Base-by-base conservation (phyloP, 2,113 vertebrate genomes). In the Arizona elegans region DNA sequence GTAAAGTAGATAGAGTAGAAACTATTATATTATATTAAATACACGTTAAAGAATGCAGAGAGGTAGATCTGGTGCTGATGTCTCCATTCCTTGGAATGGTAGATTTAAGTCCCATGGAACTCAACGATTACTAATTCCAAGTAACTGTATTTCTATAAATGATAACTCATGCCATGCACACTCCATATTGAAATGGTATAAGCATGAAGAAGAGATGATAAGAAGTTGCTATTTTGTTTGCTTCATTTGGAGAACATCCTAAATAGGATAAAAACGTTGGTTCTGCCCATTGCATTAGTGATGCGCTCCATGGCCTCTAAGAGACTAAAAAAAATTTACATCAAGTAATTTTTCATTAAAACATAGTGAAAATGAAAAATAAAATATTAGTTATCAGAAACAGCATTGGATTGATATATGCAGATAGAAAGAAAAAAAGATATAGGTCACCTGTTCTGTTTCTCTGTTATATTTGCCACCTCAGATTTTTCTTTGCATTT, bases 401-500 rank as follows among this genome's bases (percentile, higher is more conserved):
- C n/a, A 62, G 62, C 7, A 6, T 17, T 29, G 58, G 38, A 95
- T 95, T 88, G 89, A 38, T 91, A 93, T 7, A 95, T 55, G 94
- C 90, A 52, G 29, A 95, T 85, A 96, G 59, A 85, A 24, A 29
- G 8, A 88, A 8, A 93, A 93, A 92, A 43, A 26, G 85, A 95
- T 94, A 90, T 92, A 94, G 92, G 93, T 95, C 95, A 95, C 90
- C 95, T 95, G 93, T 93, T 96, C 33, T 90, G 95, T 94, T 96
- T 94, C 93, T 95, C 93, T 96, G 88, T 93, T n/a, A 94, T 59
- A 95, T 87, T 95, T 85, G 8, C 86, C 95, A 95, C 95, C 54
- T 96, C 94, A 95, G 93, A 94, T 92, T 94, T 92, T 94, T 92
- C 29, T 95, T 96, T 96, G 90, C 94, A 93, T 96, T 95, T 96